Conservation (phyloP, 2,113 vertebrate species). For the Hydrochoerus hydrochaeris region DNA sequence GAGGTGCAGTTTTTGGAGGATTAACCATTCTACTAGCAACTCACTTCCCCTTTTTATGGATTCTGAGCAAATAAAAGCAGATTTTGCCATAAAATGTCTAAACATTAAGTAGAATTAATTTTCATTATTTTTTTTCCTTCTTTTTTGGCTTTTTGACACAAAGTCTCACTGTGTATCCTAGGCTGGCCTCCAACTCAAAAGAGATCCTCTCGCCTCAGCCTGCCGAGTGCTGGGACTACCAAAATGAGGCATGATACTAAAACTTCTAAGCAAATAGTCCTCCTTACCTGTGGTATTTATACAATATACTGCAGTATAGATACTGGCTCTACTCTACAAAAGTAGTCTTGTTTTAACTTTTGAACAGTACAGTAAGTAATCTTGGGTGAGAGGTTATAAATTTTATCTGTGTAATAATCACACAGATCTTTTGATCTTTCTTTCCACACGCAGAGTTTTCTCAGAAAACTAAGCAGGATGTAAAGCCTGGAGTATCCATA, state of each 20-base stretch:
- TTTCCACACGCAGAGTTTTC: constrained; percentile 77
- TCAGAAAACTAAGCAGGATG: constrained; percentile 79
- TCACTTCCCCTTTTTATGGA: neutral
- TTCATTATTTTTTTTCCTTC: neutral
- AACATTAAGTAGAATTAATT: neutral
- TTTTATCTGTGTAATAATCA: constrained; percentile 12
- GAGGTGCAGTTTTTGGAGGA: neutral
- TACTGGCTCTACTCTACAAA: accelerated
- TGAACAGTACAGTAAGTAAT: constrained; percentile 83
- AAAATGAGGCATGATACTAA: no score
- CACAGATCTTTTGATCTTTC: neutral
- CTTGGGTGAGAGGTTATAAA: constrained; percentile 78
- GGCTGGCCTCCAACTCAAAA: neutral
- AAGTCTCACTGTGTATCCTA: neutral
- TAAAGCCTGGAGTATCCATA: neutral
- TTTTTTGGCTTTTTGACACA: neutral
- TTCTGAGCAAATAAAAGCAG: neutral
- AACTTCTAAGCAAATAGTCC: neutral
- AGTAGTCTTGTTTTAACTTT: constrained; percentile 72
- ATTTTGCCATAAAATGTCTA: neutral
- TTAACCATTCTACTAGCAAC: neutral
- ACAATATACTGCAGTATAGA: constrained; percentile 76
- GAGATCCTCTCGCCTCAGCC: neutral
- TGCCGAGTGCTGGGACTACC: neutral
- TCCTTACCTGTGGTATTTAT: constrained; percentile 82